Base-by-base conservation (phyloP, 2,888 invertebrate genomes). In the Chesias legatella region DNA sequence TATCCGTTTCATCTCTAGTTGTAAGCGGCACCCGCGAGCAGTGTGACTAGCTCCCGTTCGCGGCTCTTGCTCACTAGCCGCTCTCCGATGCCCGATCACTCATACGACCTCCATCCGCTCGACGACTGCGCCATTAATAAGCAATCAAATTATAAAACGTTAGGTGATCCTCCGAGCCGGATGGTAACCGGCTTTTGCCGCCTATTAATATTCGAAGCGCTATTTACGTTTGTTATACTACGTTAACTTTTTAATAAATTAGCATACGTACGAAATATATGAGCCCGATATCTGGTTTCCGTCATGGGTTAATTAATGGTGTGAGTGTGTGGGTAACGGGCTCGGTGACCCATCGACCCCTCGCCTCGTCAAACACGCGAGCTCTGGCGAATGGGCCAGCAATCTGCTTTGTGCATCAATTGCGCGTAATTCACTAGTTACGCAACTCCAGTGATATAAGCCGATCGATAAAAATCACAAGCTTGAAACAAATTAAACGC, bases 401-500 rank as follows among this genome's bases (percentile, higher is more conserved):
- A 40, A 53, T 49, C 53, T 49, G 44, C 67, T 65, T 73, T 78
- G 73, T 76, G 66, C 67, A 69, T 63, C 75, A 73, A 78, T 78
- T 78, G 77, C 71, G 58, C 56, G 50, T 58, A 67, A 71, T 74
- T 72, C 67, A 67, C 57, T 51, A 60, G 66, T 74, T 68, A 73
- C 63, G 65, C 71, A 70, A 77, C 67, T 31, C 58, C 45, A 51
- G 51, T 60, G 63, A 64, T 70, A 66, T 63, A 63, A 59, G 10
- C 8, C 7, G 25, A 38, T 38, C 34, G 38, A 43, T 33, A 34
- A 30, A 17, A 31, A 23, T 20, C 17, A n/a, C 22, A 23, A 8
- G 6, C 11, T 8, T 9, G 6, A 13, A 29, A 17, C 24, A 29
- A 17, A 34, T 20, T 34, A 31, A 17, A 27, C 24, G 10, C 11